A percentile compares a stretch with the other conserved stretches of the same genome.
Conservation (phyloP, 2,113 vertebrate genomes). For the Megaceryle torquata region DNA sequence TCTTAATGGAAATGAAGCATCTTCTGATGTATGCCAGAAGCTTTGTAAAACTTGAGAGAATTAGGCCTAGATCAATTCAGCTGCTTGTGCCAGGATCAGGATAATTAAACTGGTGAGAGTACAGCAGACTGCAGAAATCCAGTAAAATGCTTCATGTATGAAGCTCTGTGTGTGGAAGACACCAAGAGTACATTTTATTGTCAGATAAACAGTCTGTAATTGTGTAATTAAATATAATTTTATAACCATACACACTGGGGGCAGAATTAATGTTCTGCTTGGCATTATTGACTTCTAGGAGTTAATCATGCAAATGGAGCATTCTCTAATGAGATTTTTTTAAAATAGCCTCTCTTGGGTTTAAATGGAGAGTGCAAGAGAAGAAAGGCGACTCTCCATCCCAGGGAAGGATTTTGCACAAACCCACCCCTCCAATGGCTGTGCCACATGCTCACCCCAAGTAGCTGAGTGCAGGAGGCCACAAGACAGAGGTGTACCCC, state of each 20-base stretch:
- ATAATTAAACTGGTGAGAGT: neutral
- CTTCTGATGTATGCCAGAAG: neutral
- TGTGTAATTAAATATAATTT: slow-evolving; percentile 25
- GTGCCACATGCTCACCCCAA: rapidly evolving
- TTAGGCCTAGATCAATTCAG: neutral
- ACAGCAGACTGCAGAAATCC: neutral
- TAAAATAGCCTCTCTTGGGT: neutral
- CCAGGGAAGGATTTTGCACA: neutral
- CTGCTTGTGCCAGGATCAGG: neutral
- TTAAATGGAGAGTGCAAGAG: neutral
- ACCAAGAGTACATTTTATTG: neutral
- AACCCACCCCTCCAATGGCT: rapidly evolving
- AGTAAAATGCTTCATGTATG: neutral
- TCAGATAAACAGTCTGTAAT: slow-evolving; percentile 16
- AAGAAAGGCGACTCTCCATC: neutral
- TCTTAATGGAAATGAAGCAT: neutral
- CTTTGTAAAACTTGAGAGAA: neutral
- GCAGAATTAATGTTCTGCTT: slow-evolving; percentile 24
- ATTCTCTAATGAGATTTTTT: neutral
- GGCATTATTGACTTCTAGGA: slow-evolving; percentile 42
- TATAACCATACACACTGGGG: neutral
- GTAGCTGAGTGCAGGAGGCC: neutral
- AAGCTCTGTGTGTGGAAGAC: neutral
- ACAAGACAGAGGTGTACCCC: neutral
- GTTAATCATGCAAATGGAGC: slow-evolving; percentile 11